A percentile compares a stretch with the other conserved stretches of the same genome.
Evolutionary conservation across 2,888 invertebrate species (phyloP).

Genomic region (Alsophila aescularia): DNA sequence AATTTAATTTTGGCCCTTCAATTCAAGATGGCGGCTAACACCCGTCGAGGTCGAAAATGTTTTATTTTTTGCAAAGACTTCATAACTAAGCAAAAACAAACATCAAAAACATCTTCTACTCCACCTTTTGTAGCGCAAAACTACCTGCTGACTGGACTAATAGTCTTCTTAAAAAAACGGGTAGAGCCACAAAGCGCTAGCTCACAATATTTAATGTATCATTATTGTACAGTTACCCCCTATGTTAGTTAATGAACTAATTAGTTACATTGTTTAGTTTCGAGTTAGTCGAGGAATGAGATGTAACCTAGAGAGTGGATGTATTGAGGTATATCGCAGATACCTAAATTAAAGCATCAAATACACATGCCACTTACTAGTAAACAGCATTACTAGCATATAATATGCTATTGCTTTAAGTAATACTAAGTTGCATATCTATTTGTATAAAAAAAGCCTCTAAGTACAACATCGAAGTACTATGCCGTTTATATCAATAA

Average conservation of each 20-base stretch:
- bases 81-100: no score
- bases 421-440: neutral
- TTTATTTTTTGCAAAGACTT: no score
- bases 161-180: no score
- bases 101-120: no score
- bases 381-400: no score
- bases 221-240: neutral
- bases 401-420: neutral
- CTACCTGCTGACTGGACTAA: no score
- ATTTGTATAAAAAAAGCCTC: neutral
- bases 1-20: no score
- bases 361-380: neutral
- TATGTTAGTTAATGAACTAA: constrained; percentile 4
- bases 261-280: neutral
- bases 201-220: no score
- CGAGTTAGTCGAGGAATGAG: constrained; percentile 1
- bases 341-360: constrained; percentile 12
- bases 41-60: no score
- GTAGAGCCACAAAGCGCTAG: no score
- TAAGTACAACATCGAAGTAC: constrained; percentile 8
- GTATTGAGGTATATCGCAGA: constrained; percentile 24
- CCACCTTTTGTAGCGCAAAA: no score
- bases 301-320: constrained; percentile 13
- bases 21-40: no score
- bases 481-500: neutral